Evolutionary conservation across 2,113 vertebrate species (phyloP).

Genomic region (Isichthys henryi): DNA sequence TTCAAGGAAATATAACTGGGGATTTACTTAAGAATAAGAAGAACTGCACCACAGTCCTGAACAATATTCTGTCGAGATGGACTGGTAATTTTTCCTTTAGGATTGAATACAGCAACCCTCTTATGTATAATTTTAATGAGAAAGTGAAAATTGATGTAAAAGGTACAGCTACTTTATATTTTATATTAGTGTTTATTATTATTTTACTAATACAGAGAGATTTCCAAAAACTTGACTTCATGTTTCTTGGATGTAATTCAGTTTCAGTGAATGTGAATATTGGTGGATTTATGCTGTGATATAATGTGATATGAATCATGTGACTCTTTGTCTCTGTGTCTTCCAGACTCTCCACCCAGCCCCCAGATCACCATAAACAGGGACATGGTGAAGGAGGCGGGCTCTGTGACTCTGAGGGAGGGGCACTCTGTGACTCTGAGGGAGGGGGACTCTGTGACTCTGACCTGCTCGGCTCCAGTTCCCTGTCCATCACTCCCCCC

Average conservation of each 20-base stretch:
- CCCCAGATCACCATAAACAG: neutral
- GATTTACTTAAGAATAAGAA: neutral
- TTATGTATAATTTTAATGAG: neutral
- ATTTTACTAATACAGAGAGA: neutral
- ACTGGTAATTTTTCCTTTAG: slow-evolving; percentile 4
- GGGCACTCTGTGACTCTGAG: neutral
- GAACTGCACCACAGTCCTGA: slow-evolving; percentile 8
- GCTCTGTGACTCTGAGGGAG: neutral
- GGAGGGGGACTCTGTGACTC: neutral
- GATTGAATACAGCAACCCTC: neutral
- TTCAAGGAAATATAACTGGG: neutral
- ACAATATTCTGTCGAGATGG: neutral
- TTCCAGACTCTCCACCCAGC: neutral
- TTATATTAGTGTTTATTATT: neutral
- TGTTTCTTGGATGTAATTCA: neutral
- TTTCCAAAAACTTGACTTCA: neutral
- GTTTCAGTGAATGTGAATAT: neutral
- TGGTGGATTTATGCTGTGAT: neutral
- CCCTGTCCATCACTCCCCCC: neutral
- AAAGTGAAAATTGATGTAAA: neutral
- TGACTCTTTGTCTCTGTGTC: neutral
- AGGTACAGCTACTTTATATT: neutral
- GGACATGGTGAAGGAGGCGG: neutral
- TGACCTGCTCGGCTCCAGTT: neutral
- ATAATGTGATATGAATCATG: neutral